phyloP scores from a whole-genome alignment of 2,113 vertebrate species.

The Burhinus bistriatus region DNA sequence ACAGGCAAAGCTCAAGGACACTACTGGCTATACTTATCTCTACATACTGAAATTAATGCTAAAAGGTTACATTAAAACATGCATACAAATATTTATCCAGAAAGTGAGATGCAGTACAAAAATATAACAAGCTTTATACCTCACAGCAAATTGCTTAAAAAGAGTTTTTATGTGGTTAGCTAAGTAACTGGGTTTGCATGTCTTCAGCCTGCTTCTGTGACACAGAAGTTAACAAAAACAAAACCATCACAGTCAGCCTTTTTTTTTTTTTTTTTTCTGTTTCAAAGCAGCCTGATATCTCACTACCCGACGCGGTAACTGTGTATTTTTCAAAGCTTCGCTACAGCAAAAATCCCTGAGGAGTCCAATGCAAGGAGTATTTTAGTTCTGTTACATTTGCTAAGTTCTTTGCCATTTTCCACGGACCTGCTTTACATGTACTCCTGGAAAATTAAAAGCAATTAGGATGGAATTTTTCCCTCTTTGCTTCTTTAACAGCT shows the following conservation, averaged over 20 bases:
- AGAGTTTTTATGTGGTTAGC: not conserved
- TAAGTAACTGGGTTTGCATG: not conserved
- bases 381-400: not conserved
- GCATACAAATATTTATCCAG: not conserved
- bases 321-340: not conserved
- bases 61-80: not conserved
- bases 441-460: not conserved
- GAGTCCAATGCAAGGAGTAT: not conserved
- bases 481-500: not conserved
- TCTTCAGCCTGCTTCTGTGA: not conserved
- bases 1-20: not conserved
- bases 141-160: not conserved
- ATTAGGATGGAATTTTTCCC: not conserved
- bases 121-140: not conserved
- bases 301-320: not conserved
- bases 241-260: not conserved
- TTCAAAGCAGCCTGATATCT: not conserved
- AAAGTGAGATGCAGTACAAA: not conserved
- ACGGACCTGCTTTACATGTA: not conserved
- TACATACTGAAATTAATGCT: not conserved
- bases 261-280: not conserved
- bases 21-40: not conserved
- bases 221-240: not conserved
- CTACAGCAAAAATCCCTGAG: not conserved
- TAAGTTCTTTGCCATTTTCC: not conserved